These are phyloP conservation scores for Piprites chloris DNA, from an alignment of 2,113 vertebrate genomes.

Conservation along the genomic window DNA sequence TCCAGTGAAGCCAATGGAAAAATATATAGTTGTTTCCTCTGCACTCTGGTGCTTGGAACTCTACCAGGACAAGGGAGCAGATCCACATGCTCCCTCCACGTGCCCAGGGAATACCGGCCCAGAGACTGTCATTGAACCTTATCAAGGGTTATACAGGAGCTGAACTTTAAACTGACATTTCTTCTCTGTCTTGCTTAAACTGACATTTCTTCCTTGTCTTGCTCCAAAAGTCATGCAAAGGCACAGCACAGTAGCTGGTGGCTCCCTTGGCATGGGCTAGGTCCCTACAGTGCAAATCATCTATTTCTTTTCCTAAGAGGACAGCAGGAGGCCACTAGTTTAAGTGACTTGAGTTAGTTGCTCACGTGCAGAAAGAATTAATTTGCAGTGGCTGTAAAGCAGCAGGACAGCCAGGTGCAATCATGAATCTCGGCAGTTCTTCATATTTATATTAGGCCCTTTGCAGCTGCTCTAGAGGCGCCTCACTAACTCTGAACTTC, in stretches of 20 bases:
- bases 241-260: background rate
- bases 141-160: background rate
- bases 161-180: background rate
- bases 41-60: background rate
- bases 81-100: fast-evolving
- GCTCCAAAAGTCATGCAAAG: background rate
- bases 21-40: background rate
- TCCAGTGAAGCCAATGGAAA: background rate
- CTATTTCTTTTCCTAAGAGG: conserved; percentile 27
- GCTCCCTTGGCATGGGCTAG: background rate
- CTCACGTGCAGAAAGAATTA: conserved; percentile 54
- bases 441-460: conserved; percentile 55
- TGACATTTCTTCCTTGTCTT: background rate
- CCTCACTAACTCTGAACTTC: conserved; percentile 58
- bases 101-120: background rate
- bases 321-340: conserved; percentile 26
- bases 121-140: background rate
- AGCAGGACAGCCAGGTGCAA: conserved; percentile 64
- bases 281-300: background rate
- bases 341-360: conserved; percentile 51
- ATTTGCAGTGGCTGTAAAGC: conserved; percentile 58
- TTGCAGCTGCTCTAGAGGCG: conserved; percentile 60
- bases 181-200: background rate
- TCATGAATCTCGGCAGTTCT: conserved; percentile 54
- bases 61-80: background rate